Evolutionary conservation across 2,888 invertebrate genomes (phyloP).

Genomic region (Nymphalis urticae): DNA sequence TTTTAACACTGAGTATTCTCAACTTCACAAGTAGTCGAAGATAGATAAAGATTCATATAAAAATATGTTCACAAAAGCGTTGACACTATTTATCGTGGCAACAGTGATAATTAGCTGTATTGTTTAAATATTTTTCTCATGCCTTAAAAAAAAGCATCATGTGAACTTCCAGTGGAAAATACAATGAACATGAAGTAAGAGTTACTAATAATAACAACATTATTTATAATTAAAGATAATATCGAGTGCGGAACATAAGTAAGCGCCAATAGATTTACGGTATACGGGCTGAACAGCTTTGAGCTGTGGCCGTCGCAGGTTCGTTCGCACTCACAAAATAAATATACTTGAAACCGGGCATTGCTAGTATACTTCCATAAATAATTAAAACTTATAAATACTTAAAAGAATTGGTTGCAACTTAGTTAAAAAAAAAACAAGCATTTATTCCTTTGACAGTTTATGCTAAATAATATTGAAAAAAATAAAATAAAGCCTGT

Average conservation of each 20-base stretch:
- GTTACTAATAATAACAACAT: conserved; percentile 30
- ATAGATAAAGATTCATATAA: conserved; percentile 6
- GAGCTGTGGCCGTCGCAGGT: no score
- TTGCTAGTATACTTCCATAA: no score
- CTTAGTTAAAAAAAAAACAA: no score
- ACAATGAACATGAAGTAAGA: conserved; percentile 1
- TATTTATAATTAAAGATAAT: conserved; percentile 32
- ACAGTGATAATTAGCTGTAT: conserved; percentile 38
- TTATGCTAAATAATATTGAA: conserved; percentile 46
- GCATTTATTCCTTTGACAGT: not conserved
- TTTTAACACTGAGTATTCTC: not conserved
- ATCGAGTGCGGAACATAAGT: conserved; percentile 27
- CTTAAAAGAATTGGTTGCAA: no score
- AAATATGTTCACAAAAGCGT: conserved; percentile 13
- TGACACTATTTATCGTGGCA: conserved; percentile 14
- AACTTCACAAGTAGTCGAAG: not conserved
- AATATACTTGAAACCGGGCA: no score
- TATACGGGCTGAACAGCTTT: not conserved
- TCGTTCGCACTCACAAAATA: no score
- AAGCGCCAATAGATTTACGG: not conserved
- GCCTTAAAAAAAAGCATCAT: conserved; percentile 6
- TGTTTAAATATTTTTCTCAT: conserved; percentile 35
- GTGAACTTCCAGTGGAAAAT: conserved; percentile 9
- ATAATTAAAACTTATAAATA: no score
- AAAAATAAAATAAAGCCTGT: conserved; percentile 53